Conservation (phyloP, 2,797 vertebrate species). For the Chrysolophus pictus region DNA sequence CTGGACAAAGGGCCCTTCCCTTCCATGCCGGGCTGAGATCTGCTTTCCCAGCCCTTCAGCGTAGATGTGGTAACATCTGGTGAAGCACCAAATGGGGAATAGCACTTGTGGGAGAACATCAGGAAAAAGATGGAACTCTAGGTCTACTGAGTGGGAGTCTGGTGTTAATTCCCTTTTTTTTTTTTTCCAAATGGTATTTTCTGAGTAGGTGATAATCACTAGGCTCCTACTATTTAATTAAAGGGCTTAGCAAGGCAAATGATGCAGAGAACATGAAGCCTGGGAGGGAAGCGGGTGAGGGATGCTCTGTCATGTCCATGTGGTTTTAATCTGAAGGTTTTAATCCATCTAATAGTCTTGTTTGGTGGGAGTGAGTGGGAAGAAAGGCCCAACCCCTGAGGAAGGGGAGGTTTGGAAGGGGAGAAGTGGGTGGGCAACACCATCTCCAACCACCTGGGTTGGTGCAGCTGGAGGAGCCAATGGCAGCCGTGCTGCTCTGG, state of each 20-base stretch:
- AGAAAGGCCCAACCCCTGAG: not conserved
- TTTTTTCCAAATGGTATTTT: not conserved
- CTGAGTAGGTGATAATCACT: constrained; percentile 33
- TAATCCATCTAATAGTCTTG: not conserved
- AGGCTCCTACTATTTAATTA: not conserved
- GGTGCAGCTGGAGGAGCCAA: not conserved
- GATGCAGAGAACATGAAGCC: constrained; percentile 8
- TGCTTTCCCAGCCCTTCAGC: not conserved
- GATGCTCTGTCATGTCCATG: not conserved
- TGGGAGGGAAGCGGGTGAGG: not conserved
- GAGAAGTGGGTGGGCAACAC: not conserved
- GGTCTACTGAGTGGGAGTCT: not conserved
- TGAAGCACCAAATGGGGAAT: constrained; percentile 9
- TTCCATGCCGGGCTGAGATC: rapidly evolving
- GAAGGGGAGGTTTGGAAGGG: not conserved
- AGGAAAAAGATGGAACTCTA: not conserved
- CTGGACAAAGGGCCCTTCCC: not conserved
- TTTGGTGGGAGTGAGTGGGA: not conserved
- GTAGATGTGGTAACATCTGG: not conserved
- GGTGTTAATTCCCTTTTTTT: not conserved
- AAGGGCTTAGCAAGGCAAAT: constrained; percentile 45
- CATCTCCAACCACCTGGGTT: not conserved
- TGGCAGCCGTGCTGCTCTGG: rapidly evolving
- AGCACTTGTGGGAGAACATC: not conserved
- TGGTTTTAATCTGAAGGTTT: constrained; percentile 27